These are phyloP conservation scores for Tupaia chinensis DNA, from an alignment of 2,113 vertebrate genomes.

Conservation along the genomic window DNA sequence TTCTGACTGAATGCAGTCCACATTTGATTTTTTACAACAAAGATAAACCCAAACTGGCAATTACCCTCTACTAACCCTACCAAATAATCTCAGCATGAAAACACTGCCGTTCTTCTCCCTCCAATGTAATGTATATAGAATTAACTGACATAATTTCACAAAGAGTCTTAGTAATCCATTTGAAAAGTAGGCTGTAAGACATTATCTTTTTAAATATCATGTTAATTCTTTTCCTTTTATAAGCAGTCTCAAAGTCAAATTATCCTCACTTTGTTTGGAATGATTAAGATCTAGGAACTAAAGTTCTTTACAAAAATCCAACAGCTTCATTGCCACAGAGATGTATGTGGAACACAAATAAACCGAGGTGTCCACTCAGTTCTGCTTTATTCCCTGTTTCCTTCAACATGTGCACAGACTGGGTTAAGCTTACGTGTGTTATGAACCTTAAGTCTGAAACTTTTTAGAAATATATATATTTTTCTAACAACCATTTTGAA, in stretches of 20 bases:
- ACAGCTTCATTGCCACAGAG: background rate
- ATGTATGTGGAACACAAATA: background rate
- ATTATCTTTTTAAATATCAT: slow-evolving; percentile 44
- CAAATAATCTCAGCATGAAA: slow-evolving; percentile 59
- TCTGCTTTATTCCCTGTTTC: background rate
- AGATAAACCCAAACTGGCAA: slow-evolving; percentile 64
- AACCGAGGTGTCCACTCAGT: background rate
- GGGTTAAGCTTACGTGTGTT: slow-evolving; percentile 23
- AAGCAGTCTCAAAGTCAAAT: slow-evolving; percentile 38
- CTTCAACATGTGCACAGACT: background rate
- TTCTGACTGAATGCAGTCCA: background rate
- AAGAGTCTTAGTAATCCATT: slow-evolving; percentile 40
- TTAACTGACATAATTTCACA: slow-evolving; percentile 48
- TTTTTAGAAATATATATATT: background rate
- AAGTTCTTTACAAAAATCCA: background rate
- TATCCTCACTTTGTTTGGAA: slow-evolving; percentile 5
- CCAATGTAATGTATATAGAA: background rate
- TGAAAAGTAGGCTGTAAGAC: background rate
- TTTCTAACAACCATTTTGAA: slow-evolving; percentile 6
- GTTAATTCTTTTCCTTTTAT: slow-evolving; percentile 10
- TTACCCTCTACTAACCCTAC: slow-evolving; percentile 60
- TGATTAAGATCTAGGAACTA: slow-evolving; percentile 40
- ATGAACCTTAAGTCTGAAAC: background rate
- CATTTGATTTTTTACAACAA: slow-evolving; percentile 55
- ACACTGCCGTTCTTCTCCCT: slow-evolving; percentile 20